A percentile compares a stretch with the other conserved stretches of the same genome.
These are phyloP conservation scores for Saiga tatarica DNA, from an alignment of 2,113 vertebrate species.

Conservation along the genomic window DNA sequence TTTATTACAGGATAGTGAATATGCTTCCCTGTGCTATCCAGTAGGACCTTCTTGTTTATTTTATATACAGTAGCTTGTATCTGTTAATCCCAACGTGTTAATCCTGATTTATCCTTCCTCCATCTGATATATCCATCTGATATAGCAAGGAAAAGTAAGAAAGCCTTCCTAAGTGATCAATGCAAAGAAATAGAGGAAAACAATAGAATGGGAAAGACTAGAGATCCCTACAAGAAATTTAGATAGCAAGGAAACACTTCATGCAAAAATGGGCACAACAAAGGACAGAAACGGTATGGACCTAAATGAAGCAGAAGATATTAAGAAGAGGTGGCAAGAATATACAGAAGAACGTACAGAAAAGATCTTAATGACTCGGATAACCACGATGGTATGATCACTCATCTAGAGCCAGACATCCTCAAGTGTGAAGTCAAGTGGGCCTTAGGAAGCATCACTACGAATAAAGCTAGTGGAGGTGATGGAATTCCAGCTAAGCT, in stretches of 20 bases:
- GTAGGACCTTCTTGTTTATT: neutral
- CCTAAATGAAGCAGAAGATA: neutral
- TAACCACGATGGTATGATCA: neutral
- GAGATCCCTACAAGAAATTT: neutral
- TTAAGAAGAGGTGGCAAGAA: neutral
- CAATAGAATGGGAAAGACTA: neutral
- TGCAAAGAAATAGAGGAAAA: neutral
- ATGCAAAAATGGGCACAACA: neutral
- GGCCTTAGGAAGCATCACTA: neutral
- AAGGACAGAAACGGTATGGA: neutral
- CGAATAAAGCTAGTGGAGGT: neutral
- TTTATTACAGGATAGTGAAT: neutral
- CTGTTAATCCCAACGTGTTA: neutral
- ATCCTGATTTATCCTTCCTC: neutral
- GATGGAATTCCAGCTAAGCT: neutral
- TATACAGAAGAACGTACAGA: neutral
- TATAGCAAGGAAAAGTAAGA: neutral
- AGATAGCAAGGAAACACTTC: neutral
- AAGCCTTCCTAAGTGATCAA: neutral
- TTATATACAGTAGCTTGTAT: neutral
- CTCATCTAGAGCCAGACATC: neutral
- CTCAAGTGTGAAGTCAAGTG: neutral
- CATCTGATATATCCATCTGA: neutral
- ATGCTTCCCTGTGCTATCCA: neutral
- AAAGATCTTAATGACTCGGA: neutral